Conservation (phyloP, 2,113 vertebrate genomes). For the Columba livia region DNA sequence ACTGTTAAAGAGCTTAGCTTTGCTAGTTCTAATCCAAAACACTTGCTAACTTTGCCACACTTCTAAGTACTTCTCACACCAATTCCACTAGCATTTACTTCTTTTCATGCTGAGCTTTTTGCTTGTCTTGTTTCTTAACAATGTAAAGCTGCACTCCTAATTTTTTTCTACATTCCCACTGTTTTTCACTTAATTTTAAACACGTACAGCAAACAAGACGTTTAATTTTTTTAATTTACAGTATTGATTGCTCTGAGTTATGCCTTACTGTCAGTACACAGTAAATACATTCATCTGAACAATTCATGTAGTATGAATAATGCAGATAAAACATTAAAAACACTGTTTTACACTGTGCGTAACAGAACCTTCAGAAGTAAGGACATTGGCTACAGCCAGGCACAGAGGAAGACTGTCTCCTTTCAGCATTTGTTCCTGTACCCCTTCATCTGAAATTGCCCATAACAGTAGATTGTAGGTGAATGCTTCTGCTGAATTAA, state of each 20-base stretch:
- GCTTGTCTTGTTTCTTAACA: neutral
- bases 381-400: neutral
- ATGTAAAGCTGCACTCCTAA: neutral
- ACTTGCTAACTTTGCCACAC: neutral
- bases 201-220: neutral
- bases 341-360: neutral
- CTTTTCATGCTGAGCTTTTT: fast-evolving
- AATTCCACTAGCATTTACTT: neutral
- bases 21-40: neutral
- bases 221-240: slow-evolving; percentile 50
- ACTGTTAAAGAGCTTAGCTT: neutral
- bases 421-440: neutral
- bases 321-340: slow-evolving; percentile 24
- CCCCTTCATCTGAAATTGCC: neutral
- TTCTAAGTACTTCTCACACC: neutral
- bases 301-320: neutral
- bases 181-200: neutral
- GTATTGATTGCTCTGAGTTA: neutral
- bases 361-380: slow-evolving; percentile 2
- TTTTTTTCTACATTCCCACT: neutral
- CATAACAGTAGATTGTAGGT: neutral
- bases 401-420: neutral
- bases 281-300: slow-evolving; percentile 53
- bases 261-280: slow-evolving; percentile 11
- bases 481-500: neutral